Evolutionary conservation across 2,797 vertebrate genomes (phyloP).

Genomic region (Sternotherus odoratus): DNA sequence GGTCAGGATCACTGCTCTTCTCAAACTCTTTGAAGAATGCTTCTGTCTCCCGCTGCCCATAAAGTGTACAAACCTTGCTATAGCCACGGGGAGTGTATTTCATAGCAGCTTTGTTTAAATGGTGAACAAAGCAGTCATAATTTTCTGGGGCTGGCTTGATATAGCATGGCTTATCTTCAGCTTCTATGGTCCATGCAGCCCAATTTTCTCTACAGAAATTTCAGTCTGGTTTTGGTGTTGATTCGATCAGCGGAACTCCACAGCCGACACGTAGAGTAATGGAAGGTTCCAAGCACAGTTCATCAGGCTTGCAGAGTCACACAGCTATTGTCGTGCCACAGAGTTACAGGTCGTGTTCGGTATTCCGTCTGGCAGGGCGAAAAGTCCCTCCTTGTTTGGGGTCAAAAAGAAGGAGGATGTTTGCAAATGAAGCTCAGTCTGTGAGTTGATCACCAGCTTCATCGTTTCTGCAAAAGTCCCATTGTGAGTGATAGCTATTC

Average conservation of each 20-base stretch:
- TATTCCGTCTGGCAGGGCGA: background rate
- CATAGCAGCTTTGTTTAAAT: background rate
- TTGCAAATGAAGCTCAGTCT: background rate
- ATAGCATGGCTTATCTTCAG: background rate
- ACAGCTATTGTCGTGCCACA: background rate
- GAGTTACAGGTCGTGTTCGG: background rate
- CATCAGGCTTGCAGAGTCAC: background rate
- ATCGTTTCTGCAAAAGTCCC: background rate
- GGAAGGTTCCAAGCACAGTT: background rate
- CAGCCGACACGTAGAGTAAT: too few species aligned
- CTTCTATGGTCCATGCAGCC: background rate
- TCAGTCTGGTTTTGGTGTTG: background rate
- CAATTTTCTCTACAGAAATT: background rate
- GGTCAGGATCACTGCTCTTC: background rate
- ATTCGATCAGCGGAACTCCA: background rate
- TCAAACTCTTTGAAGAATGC: background rate
- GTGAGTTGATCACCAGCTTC: background rate
- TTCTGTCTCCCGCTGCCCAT: background rate
- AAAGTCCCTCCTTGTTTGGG: background rate
- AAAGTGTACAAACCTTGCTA: background rate
- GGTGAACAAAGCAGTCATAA: background rate
- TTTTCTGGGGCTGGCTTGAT: background rate
- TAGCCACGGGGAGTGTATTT: background rate
- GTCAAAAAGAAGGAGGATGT: background rate
- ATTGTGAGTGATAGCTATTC: background rate